phyloP scores from a whole-genome alignment of 2,888 invertebrate species.

The Elaeidobius kamerunicus region DNA sequence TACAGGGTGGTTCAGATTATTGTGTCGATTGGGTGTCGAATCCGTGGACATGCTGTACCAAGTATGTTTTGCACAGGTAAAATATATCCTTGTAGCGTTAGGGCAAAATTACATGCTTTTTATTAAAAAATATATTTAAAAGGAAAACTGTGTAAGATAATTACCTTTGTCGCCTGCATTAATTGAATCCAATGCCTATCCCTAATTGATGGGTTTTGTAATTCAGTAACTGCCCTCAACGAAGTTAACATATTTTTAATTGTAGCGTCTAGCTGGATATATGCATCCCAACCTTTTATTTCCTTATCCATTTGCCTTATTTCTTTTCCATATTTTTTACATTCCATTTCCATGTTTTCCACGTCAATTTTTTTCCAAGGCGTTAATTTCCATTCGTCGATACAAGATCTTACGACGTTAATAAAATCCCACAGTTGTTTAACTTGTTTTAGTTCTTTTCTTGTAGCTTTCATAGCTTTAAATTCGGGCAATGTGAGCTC shows the following conservation, averaged over 20 bases:
- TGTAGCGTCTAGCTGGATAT: constrained; percentile 71
- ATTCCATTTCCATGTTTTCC: constrained; percentile 92
- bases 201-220: constrained; percentile 92
- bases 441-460: constrained; percentile 71
- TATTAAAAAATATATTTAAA: too few relatives aligned
- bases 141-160: background rate
- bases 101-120: too few relatives aligned
- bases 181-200: constrained; percentile 93
- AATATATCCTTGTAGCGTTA: too few relatives aligned
- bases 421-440: constrained; percentile 92
- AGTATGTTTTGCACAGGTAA: too few relatives aligned
- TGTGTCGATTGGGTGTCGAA: too few relatives aligned
- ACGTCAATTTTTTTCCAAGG: constrained; percentile 93
- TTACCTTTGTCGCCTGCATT: constrained; percentile 87
- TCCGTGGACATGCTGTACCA: too few relatives aligned
- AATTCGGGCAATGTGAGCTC: constrained; percentile 85
- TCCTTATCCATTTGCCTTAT: constrained; percentile 77
- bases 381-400: constrained; percentile 91
- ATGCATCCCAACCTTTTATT: constrained; percentile 76
- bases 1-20: too few relatives aligned
- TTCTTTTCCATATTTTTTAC: constrained; percentile 85
- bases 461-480: constrained; percentile 68
- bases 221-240: constrained; percentile 84
- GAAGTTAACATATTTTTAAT: constrained; percentile 94
- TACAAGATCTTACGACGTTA: constrained; percentile 72